These are phyloP conservation scores for Aplysia californica DNA, from an alignment of 1,140 invertebrate genomes.

Conservation along the genomic window DNA sequence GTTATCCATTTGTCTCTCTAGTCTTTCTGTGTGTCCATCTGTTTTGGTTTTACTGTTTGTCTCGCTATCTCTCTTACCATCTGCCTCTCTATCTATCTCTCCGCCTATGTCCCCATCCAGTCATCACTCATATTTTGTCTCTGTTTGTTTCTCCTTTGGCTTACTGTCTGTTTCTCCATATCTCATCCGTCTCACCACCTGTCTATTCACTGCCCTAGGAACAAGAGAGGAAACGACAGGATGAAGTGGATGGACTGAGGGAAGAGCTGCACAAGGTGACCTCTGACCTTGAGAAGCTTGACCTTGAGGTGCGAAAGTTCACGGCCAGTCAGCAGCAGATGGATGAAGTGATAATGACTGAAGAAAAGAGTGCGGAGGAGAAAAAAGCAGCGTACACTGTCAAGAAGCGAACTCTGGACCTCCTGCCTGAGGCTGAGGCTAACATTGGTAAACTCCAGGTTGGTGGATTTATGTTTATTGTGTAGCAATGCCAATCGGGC, in stretches of 20 bases:
- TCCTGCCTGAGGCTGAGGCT: constrained; percentile 74
- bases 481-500: not conserved
- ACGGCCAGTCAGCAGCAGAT: constrained; percentile 59
- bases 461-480: too few species aligned
- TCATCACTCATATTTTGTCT: too few species aligned
- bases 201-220: too few species aligned
- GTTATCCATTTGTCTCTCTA: too few species aligned
- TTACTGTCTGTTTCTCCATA: too few species aligned
- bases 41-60: too few species aligned
- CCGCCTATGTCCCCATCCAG: too few species aligned
- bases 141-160: too few species aligned
- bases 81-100: too few species aligned
- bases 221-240: constrained; percentile 59
- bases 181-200: too few species aligned
- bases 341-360: constrained; percentile 51
- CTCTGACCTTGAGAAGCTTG: constrained; percentile 52
- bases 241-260: constrained; percentile 58
- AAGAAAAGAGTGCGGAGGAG: constrained; percentile 44
- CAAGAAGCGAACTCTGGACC: constrained; percentile 74
- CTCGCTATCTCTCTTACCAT: too few species aligned
- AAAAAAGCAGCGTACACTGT: constrained; percentile 64
- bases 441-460: constrained; percentile 74
- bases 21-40: too few species aligned
- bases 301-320: constrained; percentile 58
- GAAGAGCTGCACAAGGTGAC: constrained; percentile 54